Conservation (phyloP, 1,140 invertebrate genomes). For the Idris sp. region DNA sequence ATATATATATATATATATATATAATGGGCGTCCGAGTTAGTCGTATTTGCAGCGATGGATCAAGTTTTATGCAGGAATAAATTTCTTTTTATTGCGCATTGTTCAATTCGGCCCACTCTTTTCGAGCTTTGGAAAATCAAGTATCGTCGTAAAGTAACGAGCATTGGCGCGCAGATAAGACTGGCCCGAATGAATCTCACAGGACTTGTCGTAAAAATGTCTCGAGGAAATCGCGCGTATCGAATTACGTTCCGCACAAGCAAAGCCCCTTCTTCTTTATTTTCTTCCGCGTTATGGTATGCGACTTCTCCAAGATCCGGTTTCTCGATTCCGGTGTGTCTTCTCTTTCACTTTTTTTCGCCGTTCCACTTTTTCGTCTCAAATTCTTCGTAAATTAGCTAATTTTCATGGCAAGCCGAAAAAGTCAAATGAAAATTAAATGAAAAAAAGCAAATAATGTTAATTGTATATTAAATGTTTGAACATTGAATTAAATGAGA, state of each 20-base stretch:
- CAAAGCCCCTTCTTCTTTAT: conserved; percentile 50
- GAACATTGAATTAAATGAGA: not conserved
- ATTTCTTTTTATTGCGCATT: conserved; percentile 60
- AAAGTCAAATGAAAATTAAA: no score
- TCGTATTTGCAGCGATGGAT: no score
- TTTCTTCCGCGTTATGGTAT: conserved; percentile 58
- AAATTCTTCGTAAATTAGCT: conserved; percentile 44
- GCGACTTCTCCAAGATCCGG: conserved; percentile 55
- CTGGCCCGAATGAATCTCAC: conserved; percentile 57
- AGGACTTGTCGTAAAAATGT: conserved; percentile 60
- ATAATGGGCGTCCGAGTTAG: no score
- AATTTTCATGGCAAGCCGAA: no score
- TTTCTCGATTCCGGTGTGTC: conserved; percentile 56
- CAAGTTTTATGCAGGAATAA: conserved; percentile 44
- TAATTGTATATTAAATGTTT: not conserved
- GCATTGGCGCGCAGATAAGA: conserved; percentile 47
- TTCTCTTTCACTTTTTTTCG: conserved; percentile 29
- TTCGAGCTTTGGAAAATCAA: conserved; percentile 55
- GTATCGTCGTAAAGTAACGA: conserved; percentile 59
- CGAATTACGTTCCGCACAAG: conserved; percentile 57
- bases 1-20: no score
- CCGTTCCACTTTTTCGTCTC: conserved; percentile 40
- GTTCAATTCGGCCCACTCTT: conserved; percentile 49
- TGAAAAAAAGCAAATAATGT: not conserved
- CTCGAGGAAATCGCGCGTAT: conserved; percentile 58